Percentiles rank a stretch among this genome's conserved stretches.
Evolutionary conservation across 2,888 invertebrate species (phyloP).

Genomic region (Branchinecta sandiegonensis): DNA sequence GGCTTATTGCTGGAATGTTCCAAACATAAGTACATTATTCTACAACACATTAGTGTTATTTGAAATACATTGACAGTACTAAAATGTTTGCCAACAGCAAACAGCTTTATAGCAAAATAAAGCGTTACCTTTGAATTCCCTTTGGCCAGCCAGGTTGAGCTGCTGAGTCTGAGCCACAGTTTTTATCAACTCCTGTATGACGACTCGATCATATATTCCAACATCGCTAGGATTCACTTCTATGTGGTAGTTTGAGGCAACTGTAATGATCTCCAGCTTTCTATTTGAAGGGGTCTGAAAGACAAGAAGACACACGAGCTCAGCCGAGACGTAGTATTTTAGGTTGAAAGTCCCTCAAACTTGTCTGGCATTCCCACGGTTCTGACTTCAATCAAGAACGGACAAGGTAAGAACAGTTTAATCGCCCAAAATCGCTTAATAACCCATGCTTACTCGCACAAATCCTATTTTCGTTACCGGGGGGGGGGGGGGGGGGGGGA

Average conservation of each 20-base stretch:
- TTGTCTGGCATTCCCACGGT: too few species aligned
- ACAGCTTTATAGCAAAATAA: background rate
- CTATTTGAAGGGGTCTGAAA: conserved; percentile 62
- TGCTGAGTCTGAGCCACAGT: conserved; percentile 93
- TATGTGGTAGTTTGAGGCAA: conserved; percentile 77
- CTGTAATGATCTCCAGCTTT: conserved; percentile 86
- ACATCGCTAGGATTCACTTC: conserved; percentile 94
- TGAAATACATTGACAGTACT: too few species aligned
- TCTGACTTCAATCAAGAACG: too few species aligned
- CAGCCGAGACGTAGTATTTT: conserved; percentile 17
- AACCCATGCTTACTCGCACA: too few species aligned
- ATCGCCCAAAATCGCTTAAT: too few species aligned
- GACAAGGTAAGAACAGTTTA: too few species aligned
- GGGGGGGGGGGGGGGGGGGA: too few species aligned
- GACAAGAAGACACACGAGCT: conserved; percentile 17
- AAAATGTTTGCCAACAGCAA: background rate
- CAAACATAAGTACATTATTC: too few species aligned
- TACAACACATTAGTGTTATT: too few species aligned
- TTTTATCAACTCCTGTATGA: conserved; percentile 94
- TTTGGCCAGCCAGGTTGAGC: conserved; percentile 67
- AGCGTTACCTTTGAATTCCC: conserved; percentile 67
- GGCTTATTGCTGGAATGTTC: too few species aligned
- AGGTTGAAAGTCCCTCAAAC: too few species aligned
- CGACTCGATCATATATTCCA: conserved; percentile 90
- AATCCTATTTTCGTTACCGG: too few species aligned